Conservation (phyloP, 2,113 vertebrate species). For the Syngnathoides biaculeatus region DNA sequence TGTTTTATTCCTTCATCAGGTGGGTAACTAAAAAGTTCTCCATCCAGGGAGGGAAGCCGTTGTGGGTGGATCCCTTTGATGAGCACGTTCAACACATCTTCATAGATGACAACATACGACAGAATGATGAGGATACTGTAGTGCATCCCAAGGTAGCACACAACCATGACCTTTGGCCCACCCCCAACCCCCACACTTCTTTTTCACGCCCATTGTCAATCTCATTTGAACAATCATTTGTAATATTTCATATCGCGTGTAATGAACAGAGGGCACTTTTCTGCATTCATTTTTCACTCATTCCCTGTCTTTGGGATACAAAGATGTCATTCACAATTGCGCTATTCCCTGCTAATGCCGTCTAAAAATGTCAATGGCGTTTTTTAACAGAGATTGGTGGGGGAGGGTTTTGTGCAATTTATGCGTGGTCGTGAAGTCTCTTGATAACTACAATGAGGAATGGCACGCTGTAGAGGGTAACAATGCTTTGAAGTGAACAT, state of each 20-base stretch:
- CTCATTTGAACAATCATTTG: not conserved
- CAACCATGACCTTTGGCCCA: not conserved
- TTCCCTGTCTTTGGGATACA: no score
- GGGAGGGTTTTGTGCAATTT: no score
- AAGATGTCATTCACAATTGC: no score
- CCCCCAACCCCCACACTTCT: not conserved
- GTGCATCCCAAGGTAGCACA: conserved; percentile 77
- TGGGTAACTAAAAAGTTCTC: conserved; percentile 79
- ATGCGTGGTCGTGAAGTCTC: no score
- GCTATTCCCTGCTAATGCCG: no score
- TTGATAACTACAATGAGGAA: no score
- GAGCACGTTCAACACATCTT: conserved; percentile 81
- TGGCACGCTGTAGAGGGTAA: no score
- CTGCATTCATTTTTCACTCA: not conserved
- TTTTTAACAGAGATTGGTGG: not conserved
- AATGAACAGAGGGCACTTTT: not conserved
- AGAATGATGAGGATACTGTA: conserved; percentile 78
- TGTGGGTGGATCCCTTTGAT: conserved; percentile 86
- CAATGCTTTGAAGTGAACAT: no score
- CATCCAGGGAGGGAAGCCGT: conserved; percentile 80
- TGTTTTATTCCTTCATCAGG: conserved; percentile 58
- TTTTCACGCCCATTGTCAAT: not conserved
- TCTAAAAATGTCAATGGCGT: no score
- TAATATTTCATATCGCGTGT: not conserved
- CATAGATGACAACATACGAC: conserved; percentile 87